A percentile compares a stretch with the other conserved stretches of the same genome.
phyloP scores from a whole-genome alignment of 1,140 invertebrate species.

The Popillia japonica region DNA sequence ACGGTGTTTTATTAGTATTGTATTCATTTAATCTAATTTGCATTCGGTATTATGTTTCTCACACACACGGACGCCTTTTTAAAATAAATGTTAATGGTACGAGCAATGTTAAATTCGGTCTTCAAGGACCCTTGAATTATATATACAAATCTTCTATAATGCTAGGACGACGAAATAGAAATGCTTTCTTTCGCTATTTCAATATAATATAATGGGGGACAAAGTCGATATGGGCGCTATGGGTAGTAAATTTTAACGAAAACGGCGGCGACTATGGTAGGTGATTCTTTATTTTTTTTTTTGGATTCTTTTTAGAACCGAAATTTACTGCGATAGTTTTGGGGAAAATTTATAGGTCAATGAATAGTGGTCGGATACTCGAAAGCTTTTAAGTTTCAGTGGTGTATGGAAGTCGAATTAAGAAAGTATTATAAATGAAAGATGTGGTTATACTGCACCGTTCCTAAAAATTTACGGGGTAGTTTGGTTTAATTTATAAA shows the following conservation, averaged over 20 bases:
- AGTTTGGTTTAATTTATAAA: no score
- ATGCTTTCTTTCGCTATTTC: background rate
- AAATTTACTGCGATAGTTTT: background rate
- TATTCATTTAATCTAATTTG: conserved; percentile 13
- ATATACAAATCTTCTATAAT: background rate
- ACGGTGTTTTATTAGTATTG: background rate
- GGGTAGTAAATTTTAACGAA: background rate
- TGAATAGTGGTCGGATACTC: background rate
- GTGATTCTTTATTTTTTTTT: background rate
- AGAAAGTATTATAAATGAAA: no score
- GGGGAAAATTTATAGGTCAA: background rate
- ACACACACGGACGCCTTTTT: background rate
- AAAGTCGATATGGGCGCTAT: background rate
- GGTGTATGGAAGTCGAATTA: no score
- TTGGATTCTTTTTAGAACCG: background rate
- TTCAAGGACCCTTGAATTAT: conserved; percentile 24
- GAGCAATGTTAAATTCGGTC: background rate
- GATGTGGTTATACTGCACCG: no score
- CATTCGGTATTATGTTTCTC: background rate
- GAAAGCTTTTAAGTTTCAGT: no score
- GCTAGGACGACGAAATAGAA: background rate
- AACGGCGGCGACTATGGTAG: background rate
- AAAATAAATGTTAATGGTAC: conserved; percentile 9
- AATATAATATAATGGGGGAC: background rate
- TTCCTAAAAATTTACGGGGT: no score